Conservation (phyloP, 30 jellyfish, hydroid and myxozoan species). For the Clytia hemisphaerica region DNA sequence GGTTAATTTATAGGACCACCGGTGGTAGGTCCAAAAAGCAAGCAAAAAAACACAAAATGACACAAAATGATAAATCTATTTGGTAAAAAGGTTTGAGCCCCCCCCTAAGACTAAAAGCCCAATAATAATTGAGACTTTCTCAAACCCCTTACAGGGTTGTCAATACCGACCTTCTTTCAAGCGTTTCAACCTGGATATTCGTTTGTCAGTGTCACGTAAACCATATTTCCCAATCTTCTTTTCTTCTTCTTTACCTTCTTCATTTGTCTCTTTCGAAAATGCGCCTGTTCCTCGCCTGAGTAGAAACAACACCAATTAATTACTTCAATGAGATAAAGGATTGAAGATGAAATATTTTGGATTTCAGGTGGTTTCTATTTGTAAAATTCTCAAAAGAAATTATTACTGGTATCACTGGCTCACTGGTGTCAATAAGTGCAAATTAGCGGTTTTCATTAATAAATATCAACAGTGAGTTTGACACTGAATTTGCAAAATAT, state of each 20-base stretch:
- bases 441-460: too few relatives aligned
- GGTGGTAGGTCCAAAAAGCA: too few relatives aligned
- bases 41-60: too few relatives aligned
- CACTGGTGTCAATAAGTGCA: too few relatives aligned
- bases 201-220: conserved; percentile 90
- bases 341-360: background rate
- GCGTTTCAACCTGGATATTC: conserved; percentile 59
- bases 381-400: too few relatives aligned
- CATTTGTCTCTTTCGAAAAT: conserved; percentile 30
- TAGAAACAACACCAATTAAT: background rate
- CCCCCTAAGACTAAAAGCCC: too few relatives aligned
- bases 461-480: too few relatives aligned
- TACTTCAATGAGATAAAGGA: background rate
- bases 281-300: conserved; percentile 84
- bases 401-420: too few relatives aligned
- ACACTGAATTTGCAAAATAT: too few relatives aligned
- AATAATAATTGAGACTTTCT: background rate
- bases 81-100: too few relatives aligned
- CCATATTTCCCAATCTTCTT: conserved; percentile 41
- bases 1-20: too few relatives aligned
- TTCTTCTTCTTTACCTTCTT: conserved; percentile 23
- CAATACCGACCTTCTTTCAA: conserved; percentile 55
- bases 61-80: too few relatives aligned
- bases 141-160: background rate
- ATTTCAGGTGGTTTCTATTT: background rate